Conservation (phyloP, 1,140 invertebrate species). For the Hyphantria cunea region DNA sequence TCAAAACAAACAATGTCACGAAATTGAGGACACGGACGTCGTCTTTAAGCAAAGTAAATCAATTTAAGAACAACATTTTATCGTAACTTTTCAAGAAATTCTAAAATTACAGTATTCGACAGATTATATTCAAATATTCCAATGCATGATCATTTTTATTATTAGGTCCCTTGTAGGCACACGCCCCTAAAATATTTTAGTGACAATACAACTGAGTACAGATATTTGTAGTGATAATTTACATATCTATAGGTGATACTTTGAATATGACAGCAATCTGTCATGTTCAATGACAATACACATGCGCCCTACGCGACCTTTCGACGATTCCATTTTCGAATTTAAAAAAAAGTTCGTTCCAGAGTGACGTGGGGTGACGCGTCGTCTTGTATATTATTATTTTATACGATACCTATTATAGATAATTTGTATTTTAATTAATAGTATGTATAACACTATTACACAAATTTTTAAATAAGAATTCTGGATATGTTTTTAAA, state of each 20-base stretch:
- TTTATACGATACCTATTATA: slow-evolving; percentile 3
- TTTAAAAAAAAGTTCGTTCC: not conserved
- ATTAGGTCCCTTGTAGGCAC: slow-evolving; percentile 4
- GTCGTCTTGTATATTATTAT: slow-evolving; percentile 15
- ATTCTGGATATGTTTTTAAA: too few relatives aligned
- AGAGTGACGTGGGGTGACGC: slow-evolving; percentile 8
- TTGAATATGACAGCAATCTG: slow-evolving; percentile 71
- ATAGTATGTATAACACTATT: too few relatives aligned
- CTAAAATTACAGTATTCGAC: not conserved
- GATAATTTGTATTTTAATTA: too few relatives aligned
- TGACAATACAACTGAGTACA: slow-evolving; percentile 12
- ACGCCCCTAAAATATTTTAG: slow-evolving; percentile 16
- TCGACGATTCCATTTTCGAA: slow-evolving; percentile 24
- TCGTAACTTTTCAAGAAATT: too few relatives aligned
- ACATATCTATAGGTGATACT: slow-evolving; percentile 63
- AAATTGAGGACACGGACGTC: too few relatives aligned
- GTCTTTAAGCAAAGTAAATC: too few relatives aligned
- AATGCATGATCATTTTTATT: slow-evolving; percentile 19
- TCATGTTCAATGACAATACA: slow-evolving; percentile 56
- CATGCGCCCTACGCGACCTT: slow-evolving; percentile 57
- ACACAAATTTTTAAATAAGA: too few relatives aligned
- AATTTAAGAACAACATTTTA: too few relatives aligned
- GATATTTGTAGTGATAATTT: slow-evolving; percentile 43
- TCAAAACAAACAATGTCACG: too few relatives aligned
- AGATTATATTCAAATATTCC: slow-evolving; percentile 4